These are phyloP conservation scores for Lampris incognitus DNA, from an alignment of 2,113 vertebrate genomes.

Conservation along the genomic window DNA sequence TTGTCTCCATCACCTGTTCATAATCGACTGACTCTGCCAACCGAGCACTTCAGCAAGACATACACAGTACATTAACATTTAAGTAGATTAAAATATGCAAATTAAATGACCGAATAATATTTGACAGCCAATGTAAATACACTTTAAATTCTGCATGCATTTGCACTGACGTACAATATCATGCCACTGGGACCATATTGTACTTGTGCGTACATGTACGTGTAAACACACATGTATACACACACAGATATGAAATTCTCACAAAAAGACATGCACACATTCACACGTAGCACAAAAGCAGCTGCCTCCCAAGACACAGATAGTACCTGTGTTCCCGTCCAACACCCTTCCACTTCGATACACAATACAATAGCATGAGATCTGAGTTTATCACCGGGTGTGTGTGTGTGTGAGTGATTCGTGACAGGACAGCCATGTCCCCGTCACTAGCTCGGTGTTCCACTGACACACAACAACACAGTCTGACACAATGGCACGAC, in stretches of 20 bases:
- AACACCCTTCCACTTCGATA: constrained; percentile 25
- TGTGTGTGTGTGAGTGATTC: background rate
- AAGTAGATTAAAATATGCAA: constrained; percentile 48
- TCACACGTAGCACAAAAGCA: constrained; percentile 27
- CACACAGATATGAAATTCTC: background rate
- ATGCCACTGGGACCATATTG: background rate
- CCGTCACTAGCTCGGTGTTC: constrained; percentile 10
- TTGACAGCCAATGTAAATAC: constrained; percentile 10
- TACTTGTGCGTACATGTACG: background rate
- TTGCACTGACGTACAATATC: background rate
- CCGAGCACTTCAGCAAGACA: constrained; percentile 11
- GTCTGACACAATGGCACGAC: constrained; percentile 26
- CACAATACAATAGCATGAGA: constrained; percentile 13
- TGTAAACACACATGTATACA: background rate
- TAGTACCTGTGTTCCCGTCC: constrained; percentile 25
- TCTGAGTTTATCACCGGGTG: background rate
- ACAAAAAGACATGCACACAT: constrained; percentile 1
- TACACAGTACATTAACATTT: constrained; percentile 32
- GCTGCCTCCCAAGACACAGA: constrained; percentile 25
- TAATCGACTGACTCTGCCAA: constrained; percentile 15
- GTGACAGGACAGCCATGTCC: background rate
- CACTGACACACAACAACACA: constrained; percentile 8
- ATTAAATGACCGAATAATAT: constrained; percentile 33
- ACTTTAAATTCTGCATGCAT: background rate
- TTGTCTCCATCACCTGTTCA: constrained; percentile 43